These are phyloP conservation scores for Cercopithecus neglectus DNA, from an alignment of 2,797 vertebrate genomes.

Conservation along the genomic window DNA sequence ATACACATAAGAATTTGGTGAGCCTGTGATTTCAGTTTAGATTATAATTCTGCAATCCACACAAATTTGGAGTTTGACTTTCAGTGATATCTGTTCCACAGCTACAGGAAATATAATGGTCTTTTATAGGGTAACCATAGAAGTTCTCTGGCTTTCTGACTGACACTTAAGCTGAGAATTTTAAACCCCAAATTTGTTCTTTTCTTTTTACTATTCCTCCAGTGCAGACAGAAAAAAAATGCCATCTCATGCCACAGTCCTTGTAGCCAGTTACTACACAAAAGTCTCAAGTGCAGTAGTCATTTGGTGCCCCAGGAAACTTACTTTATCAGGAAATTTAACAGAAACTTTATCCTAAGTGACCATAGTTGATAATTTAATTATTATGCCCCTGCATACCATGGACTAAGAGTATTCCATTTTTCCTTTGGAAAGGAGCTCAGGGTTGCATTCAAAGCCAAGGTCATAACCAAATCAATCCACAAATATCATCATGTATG, in stretches of 20 bases:
- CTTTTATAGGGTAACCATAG: neutral
- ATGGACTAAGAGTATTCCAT: neutral
- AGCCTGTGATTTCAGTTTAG: neutral
- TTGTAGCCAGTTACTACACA: neutral
- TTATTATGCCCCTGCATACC: neutral
- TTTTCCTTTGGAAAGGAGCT: conserved; percentile 25
- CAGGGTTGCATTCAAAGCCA: neutral
- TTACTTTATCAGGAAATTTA: neutral
- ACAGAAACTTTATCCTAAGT: neutral
- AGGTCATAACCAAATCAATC: conserved; percentile 11
- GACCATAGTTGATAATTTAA: neutral
- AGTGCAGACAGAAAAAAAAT: neutral
- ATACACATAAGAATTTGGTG: neutral
- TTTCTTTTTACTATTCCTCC: conserved; percentile 6
- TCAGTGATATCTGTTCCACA: neutral
- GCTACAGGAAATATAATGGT: neutral
- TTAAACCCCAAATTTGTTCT: neutral
- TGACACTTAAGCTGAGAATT: neutral
- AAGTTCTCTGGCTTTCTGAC: neutral
- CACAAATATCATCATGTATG: neutral
- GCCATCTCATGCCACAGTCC: neutral
- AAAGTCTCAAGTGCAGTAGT: neutral
- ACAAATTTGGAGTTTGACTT: neutral
- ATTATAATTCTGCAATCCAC: neutral
- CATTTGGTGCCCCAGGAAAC: neutral